phyloP scores from a whole-genome alignment of 2,797 vertebrate species.

The Enteromius viviparus region DNA sequence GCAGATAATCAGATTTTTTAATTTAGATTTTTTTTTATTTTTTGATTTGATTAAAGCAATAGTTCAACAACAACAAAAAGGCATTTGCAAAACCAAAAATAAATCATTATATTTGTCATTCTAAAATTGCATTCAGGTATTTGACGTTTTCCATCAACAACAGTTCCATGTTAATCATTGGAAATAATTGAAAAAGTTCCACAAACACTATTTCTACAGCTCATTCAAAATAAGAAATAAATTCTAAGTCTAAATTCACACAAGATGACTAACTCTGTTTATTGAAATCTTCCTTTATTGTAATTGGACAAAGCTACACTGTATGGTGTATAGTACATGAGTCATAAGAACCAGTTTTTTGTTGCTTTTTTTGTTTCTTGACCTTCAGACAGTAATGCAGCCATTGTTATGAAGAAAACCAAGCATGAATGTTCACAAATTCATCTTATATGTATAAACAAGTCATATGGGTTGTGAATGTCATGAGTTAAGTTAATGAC shows the following conservation, averaged over 20 bases:
- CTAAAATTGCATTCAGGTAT: neutral
- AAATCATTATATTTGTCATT: neutral
- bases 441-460: neutral
- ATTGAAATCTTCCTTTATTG: neutral
- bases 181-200: neutral
- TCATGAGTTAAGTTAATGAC: neutral
- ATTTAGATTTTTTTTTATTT: neutral
- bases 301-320: neutral
- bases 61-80: neutral
- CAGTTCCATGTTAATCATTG: neutral
- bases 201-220: neutral
- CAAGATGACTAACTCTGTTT: neutral
- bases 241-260: neutral
- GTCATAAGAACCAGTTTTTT: neutral
- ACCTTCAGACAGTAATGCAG: neutral
- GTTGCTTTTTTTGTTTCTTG: neutral
- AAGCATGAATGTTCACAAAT: neutral
- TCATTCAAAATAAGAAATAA: neutral
- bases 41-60: neutral
- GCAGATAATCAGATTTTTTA: neutral
- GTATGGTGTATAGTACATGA: neutral
- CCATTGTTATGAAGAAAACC: neutral
- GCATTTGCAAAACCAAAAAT: neutral
- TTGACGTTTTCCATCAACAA: neutral
- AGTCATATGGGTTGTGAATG: neutral